Base-by-base conservation (phyloP, 2,797 vertebrate genomes). In the Mycteria americana region DNA sequence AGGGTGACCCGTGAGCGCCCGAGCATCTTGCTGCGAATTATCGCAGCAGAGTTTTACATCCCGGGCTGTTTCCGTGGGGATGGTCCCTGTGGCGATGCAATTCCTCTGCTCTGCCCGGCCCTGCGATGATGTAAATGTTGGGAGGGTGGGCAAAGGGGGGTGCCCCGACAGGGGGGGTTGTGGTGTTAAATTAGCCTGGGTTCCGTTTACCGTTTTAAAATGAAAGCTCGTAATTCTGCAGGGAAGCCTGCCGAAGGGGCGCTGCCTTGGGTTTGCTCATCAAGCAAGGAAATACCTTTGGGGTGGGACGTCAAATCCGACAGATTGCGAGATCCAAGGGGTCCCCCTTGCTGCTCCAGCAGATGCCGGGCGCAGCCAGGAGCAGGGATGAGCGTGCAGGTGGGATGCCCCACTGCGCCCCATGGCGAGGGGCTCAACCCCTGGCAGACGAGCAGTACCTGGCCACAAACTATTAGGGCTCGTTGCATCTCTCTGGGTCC, bases 1-100 rank as follows among this genome's bases (percentile, higher is more conserved):
- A 2, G 25, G 24, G 24, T 12, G 39, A 51, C 70, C 59, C 6
- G 0, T 0, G 4, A 7, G 27, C 0, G 0, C 19, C 59, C 2
- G 1, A 22, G 22, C 3, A 0, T 33, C 43, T 53, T 35, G 7
- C 54, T 35, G 45, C 4, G 2, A n/a, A 3, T 72, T 39, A 22
- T 15, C 0, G 2, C 43, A 31, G 50, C 0, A 3, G 19, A 30
- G 41, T 31, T 48, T 18, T 9, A 25, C 35, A 23, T 72, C 56
- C 72, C 23, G 10, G 64, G 31, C 41, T 37, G 64, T 84, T 87
- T 30, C 64, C 41, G 0, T 17, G 56, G 45, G 67, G 28, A 64
- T 48, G 18, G n/a, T 74, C 60, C 21, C 46, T 48, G 3, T 33
- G 64, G 70, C 4, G 9, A 37, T 43, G 50, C 12, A 14, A 2